phyloP scores from a whole-genome alignment of 2,113 vertebrate species.

The Petroica traversi region DNA sequence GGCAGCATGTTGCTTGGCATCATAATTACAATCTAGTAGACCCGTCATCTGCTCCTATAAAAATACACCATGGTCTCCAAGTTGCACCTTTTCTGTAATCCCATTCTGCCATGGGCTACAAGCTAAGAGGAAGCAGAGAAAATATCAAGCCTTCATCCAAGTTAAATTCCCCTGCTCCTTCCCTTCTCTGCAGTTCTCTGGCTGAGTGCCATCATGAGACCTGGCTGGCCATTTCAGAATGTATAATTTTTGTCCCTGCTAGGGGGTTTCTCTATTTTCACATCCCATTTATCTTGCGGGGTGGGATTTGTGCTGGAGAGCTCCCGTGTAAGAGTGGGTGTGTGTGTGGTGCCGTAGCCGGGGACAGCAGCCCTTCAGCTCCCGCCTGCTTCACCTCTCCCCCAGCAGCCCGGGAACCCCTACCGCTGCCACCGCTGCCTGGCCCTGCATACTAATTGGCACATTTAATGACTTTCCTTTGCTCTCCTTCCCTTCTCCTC shows the following conservation, averaged over 20 bases:
- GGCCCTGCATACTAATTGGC: slow-evolving; percentile 88
- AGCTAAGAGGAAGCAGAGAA: neutral
- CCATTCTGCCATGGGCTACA: fast-evolving
- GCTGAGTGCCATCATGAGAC: neutral
- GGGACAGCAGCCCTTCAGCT: neutral
- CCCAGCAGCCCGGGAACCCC: neutral
- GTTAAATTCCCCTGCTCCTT: neutral
- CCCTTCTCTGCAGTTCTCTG: neutral
- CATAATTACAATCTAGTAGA: neutral
- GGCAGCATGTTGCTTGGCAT: neutral
- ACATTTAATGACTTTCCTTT: slow-evolving; percentile 85
- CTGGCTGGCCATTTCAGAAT: neutral
- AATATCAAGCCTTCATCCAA: neutral
- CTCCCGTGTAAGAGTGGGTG: neutral
- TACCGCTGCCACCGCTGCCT: neutral
- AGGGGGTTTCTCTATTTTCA: neutral
- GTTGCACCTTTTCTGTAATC: neutral
- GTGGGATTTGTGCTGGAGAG: neutral
- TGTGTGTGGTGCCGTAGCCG: neutral
- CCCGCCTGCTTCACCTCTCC: neutral
- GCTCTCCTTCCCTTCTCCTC: slow-evolving; percentile 37
- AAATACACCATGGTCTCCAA: neutral
- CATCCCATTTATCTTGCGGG: neutral
- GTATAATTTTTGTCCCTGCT: neutral
- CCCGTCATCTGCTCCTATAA: neutral